These are phyloP conservation scores for Achroia grisella DNA, from an alignment of 1,140 invertebrate species.

Conservation along the genomic window DNA sequence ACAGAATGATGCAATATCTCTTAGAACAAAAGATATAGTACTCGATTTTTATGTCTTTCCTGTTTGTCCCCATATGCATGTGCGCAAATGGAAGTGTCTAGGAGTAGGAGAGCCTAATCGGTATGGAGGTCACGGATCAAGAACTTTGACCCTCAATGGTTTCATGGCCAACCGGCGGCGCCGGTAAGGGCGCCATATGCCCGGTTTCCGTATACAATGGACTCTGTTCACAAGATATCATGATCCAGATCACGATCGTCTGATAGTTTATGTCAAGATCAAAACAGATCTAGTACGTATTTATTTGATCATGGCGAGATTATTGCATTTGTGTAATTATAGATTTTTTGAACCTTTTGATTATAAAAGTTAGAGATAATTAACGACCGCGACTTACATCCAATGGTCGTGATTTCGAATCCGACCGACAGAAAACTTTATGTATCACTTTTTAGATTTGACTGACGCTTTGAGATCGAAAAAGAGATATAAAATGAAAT, in stretches of 20 bases:
- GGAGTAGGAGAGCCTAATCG: slow-evolving; percentile 17
- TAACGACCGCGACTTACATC: too few relatives aligned
- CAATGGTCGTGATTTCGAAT: too few relatives aligned
- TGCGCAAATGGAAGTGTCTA: slow-evolving; percentile 5
- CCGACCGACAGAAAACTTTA: too few relatives aligned
- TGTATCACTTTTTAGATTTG: too few relatives aligned
- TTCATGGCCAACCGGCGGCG: slow-evolving; percentile 50
- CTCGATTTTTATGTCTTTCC: neutral
- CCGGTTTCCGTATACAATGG: slow-evolving; percentile 37
- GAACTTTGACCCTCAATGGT: slow-evolving; percentile 45
- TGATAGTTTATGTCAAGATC: slow-evolving; percentile 16
- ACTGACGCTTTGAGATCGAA: too few relatives aligned
- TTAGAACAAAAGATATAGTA: too few relatives aligned
- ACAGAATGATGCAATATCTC: too few relatives aligned
- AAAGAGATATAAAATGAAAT: too few relatives aligned
- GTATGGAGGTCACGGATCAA: slow-evolving; percentile 45
- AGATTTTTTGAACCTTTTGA: too few relatives aligned
- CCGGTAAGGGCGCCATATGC: slow-evolving; percentile 38
- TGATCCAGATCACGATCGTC: slow-evolving; percentile 31
- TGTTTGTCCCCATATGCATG: neutral
- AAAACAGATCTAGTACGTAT: neutral
- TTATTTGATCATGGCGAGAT: too few relatives aligned
- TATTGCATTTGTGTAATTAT: too few relatives aligned
- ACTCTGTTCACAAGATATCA: slow-evolving; percentile 36
- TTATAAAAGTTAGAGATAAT: too few relatives aligned